Base-by-base conservation (phyloP, 64 coral and sea anemone genomes). In the Astreopora myriophthalma region DNA sequence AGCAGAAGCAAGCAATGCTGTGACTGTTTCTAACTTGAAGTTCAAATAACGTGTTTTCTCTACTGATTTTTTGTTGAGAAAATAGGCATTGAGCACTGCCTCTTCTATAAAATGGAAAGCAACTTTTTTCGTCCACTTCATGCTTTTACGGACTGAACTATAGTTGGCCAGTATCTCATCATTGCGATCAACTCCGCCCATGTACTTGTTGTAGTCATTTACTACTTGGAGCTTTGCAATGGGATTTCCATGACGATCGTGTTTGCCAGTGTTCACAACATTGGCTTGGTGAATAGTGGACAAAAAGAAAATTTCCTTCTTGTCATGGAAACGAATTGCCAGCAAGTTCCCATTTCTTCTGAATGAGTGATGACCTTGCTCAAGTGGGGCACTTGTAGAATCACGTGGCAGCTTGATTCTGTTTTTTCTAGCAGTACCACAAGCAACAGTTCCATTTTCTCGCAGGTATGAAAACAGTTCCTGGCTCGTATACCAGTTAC, bases 51-150 rank as follows among this genome's bases (percentile, higher is more conserved):
- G 70, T 28, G 71, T 87, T 42, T 38, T 65, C n/a, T 30, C 35
- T 27, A 27, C 64, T 32, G 13, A 52, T 44, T 93, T 86, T 0
- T 58, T 75, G 44, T 86, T 63, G 16, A 87, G 30, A 69, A 73
- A 32, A n/a, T 42, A 65, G 22, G 82, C 74, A 87, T 93, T 88
- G 8, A 87, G 80, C 22, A 87, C 16, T 33, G 44, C 91, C 71
- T 80, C 48, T 52, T 93, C 84, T 36, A 93, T 93, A 29, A 86
- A 93, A 31, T 93, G 81, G 70, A 87, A 79, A 29, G 82, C 91
- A 0, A 92, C 72, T 65, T 92, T 52, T 16, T 52, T 52, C 14
- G 48, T 73, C 90, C 80, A 92, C 70, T 93, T 93, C 84, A 87
- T 76, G 61, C 46, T 87, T 48, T 93, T 93, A 70, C 73, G 37